These are phyloP conservation scores for Lycocerus yunnanus DNA, from an alignment of 2,888 invertebrate species.

Conservation along the genomic window DNA sequence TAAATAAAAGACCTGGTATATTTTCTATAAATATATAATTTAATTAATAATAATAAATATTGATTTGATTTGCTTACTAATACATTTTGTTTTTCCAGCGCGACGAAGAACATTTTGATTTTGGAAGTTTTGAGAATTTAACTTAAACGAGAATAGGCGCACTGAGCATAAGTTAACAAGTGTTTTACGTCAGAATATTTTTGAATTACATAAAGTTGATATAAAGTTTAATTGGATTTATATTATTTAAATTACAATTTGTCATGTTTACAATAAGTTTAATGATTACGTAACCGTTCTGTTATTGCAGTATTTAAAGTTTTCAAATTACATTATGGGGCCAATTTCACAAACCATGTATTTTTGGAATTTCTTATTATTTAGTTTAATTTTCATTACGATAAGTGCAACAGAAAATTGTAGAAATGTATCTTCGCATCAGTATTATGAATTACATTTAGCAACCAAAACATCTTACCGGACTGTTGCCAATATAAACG, in stretches of 20 bases:
- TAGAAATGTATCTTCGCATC: not conserved
- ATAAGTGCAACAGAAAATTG: not conserved
- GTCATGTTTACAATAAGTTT: not conserved
- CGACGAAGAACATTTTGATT: no score
- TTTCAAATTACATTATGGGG: no score
- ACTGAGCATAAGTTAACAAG: not conserved
- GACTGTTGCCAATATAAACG: conserved; percentile 67
- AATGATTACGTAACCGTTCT: not conserved
- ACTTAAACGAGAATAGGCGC: not conserved
- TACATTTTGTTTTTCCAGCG: no score
- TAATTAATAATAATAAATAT: no score
- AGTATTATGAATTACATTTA: conserved; percentile 57
- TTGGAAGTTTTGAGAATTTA: not conserved
- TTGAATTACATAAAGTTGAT: not conserved
- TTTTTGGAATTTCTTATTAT: not conserved
- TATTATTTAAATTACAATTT: not conserved
- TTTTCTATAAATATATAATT: no score
- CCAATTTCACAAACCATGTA: not conserved
- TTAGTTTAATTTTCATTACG: not conserved
- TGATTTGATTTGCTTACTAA: no score
- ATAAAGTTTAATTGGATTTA: not conserved
- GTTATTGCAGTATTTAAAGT: no score
- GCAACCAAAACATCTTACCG: conserved; percentile 77
- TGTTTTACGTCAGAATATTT: not conserved
- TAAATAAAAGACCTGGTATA: no score